These are phyloP conservation scores for Plagodis pulveraria DNA, from an alignment of 2,888 invertebrate genomes.

Conservation along the genomic window DNA sequence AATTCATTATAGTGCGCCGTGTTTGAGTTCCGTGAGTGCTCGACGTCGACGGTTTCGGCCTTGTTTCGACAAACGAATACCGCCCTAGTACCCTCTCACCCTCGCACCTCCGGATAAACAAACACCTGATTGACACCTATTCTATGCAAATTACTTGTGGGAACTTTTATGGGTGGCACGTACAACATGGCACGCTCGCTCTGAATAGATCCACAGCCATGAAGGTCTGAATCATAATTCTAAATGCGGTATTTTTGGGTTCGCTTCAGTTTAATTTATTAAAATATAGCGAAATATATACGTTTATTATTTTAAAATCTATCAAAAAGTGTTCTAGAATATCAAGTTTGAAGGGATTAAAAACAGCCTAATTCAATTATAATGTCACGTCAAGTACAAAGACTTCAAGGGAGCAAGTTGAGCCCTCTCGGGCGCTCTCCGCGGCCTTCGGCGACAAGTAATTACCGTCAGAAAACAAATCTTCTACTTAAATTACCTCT, in stretches of 20 bases:
- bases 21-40: conserved; percentile 73
- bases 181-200: conserved; percentile 10
- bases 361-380: conserved; percentile 35
- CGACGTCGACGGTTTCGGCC: conserved; percentile 53
- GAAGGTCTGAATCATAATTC: background rate
- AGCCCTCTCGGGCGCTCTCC: conserved; percentile 26
- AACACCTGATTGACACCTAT: conserved; percentile 69
- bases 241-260: background rate
- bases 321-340: background rate
- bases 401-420: conserved; percentile 31
- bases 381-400: conserved; percentile 34
- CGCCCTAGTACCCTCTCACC: conserved; percentile 36
- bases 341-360: conserved; percentile 26
- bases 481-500: conserved; percentile 51
- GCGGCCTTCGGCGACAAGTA: conserved; percentile 43
- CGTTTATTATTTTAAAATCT: too few species aligned
- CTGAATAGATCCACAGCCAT: conserved; percentile 1
- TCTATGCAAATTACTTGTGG: conserved; percentile 60
- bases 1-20: conserved; percentile 79
- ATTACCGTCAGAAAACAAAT: conserved; percentile 45
- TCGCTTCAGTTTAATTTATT: conserved; percentile 5
- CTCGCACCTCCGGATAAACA: conserved; percentile 56
- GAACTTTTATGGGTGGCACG: conserved; percentile 45
- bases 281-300: background rate
- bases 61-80: conserved; percentile 57